Base-by-base conservation (phyloP, 2,113 vertebrate species). In the Ptyas mucosa region DNA sequence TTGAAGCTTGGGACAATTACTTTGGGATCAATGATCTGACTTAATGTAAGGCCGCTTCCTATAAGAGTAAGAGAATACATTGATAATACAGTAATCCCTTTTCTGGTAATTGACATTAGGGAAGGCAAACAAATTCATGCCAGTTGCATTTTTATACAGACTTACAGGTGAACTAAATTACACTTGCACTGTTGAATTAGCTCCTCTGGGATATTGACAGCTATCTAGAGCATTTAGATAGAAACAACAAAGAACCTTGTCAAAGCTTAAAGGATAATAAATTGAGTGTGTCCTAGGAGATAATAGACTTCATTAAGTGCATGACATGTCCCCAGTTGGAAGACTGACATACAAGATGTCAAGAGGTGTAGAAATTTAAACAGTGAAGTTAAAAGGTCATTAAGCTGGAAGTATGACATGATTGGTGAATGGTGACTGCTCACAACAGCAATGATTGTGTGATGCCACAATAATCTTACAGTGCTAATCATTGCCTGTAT, bases 201-300 rank as follows among this genome's bases (percentile, higher is more conserved):
- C 52, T 85, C 34, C 8, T 85, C 21, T 91, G 53, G 53, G 57
- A 91, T 86, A 18, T 91, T 57, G 85, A 8, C 85, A 58, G 49
- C 75, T 51, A 11, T 91, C 34, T 87, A n/a, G 46, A 54, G 57
- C 43, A 46, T 75, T 91, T 69, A 69, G 64, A 34, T 14, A 89
- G 90, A 90, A 91, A 64, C 12, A 92, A 88, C 29, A 51, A 85
- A 55, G 90, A 91, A 46, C 21, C 39, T 86, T 91, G 89, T 54
- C 46, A 54, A 15, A 49, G 39, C 26, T 61, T 87, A 87, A 87
- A 92, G 21, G 61, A 87, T 91, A 58, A 51, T 15, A 49, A 61
- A 87, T 64, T 87, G 54, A 91, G 51, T 61, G 20, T 86, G 39
- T 20, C 12, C 23, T 52, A n/a, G 61, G 55, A 39, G 29, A 51